Evolutionary conservation across 37 sponge, comb jelly and placozoan species (phyloP), one percentile per base, ranked within the genome.

Genomic region (Agelas oroides): DNA sequence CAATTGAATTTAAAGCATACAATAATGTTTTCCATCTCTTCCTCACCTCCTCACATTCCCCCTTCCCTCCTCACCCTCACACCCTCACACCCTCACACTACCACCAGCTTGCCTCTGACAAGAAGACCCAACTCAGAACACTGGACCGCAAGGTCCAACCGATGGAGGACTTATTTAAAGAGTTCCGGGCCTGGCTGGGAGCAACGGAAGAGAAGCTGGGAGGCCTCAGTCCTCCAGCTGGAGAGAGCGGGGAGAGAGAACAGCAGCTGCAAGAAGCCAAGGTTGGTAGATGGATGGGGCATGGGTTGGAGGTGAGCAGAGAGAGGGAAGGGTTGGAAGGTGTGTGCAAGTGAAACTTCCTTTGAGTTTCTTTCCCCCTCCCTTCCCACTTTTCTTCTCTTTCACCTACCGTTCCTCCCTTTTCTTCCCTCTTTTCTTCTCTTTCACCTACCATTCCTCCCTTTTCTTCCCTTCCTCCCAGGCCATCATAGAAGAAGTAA

Each of bases 161-260:
- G n/a, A 88, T 88, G 83, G 88, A 82, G 70, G 88, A 81, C 41
- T 37, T 75, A 62, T 81, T 88, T 57, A 0, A 19, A 11, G 36
- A 86, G 79, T 86, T 84, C 41, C 27, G 31, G 12, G 52, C 76
- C 38, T 88, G 76, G 83, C 59, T 75, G 52, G 30, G 46, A 38
- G 58, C 32, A 14, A 52, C 69, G 20, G 31, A 65, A 41, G 39
- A 67, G 17, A 40, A 34, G 14, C 67, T 81, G 58, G 55, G 41
- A 25, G 53, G 58, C 0, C 86, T 86, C 61, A 59, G 56, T 67
- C 84, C 76, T 0, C 31, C 38, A 14, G 41, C 76, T 11, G 11
- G 39, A 13, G 62, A 36, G 62, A 24, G 30, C 28, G 25, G 18
- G 5, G 83, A 72, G 52, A 82, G 83, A 61, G 73, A 72, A 3